Evolutionary conservation across 2,888 invertebrate genomes (phyloP), one percentile per base, ranked within the genome.

Genomic region (Malthinus seriepunctatus): DNA sequence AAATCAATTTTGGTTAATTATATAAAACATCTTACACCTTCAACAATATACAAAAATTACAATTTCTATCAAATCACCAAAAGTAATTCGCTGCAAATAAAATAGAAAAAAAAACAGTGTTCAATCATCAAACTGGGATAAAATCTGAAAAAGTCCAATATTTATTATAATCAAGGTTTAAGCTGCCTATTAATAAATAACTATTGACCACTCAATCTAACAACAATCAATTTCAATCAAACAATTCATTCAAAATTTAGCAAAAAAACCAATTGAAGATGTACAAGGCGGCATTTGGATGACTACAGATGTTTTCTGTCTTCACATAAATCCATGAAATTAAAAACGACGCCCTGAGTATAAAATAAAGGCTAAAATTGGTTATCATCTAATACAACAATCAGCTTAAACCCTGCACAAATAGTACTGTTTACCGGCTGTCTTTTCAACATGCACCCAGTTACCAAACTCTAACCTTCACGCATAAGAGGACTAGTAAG

Each of bases 401-500:
- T 67, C 76, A 77, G 76, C 77, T 77, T 77, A 77, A 78, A 77
- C 77, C 78, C 75, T 67, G 69, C 63, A 69, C 69, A 63, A 15
- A 58, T 62, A 69, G 77, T 78, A 78, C 78, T 77, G 77, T 73
- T 75, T 75, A 69, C 67, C 47, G 48, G 58, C 60, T 61, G 23
- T 64, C 35, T 42, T 15, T 14, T 42, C 53, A 47, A 61, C 66
- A 58, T 63, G 62, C 55, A 56, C 59, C 31, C 61, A 62, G 64
- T 63, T 64, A 50, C 64, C 56, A 42, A 42, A 58, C 50, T 63
- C 68, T 81, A 73, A 86, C 86, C 86, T 78, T 96, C 96, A 62
- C 97, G 87, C 87, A 97, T 90, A 51, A 95, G 84, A 45, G 96
- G 95, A 64, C 97, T 96, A 49, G 97, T 97, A 63, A 97, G 84